phyloP scores from a whole-genome alignment of 2,113 vertebrate species.

The Epinephelus moara region DNA sequence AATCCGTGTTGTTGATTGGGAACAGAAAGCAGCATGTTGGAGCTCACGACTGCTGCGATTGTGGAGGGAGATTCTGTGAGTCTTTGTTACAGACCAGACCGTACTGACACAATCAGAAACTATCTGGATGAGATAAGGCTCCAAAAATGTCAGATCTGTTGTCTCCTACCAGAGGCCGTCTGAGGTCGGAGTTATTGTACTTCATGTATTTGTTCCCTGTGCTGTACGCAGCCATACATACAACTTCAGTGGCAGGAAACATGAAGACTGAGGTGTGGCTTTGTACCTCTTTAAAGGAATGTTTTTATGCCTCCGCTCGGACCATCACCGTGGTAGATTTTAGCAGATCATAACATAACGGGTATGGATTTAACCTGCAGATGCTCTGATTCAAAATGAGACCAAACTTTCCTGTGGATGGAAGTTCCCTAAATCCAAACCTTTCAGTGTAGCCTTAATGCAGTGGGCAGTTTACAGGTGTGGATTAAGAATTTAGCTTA shows the following conservation, averaged over 20 bases:
- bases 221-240: neutral
- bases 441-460: too few species aligned
- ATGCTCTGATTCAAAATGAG: too few species aligned
- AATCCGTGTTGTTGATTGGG: slow-evolving; percentile 9
- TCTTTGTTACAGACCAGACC: slow-evolving; percentile 58
- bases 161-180: slow-evolving; percentile 8
- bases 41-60: slow-evolving; percentile 34
- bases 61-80: slow-evolving; percentile 24
- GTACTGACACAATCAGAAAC: slow-evolving; percentile 45
- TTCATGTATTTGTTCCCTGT: neutral
- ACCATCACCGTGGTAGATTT: too few species aligned
- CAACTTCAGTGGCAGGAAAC: neutral
- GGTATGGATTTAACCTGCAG: too few species aligned
- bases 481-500: too few species aligned
- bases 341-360: too few species aligned
- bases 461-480: too few species aligned
- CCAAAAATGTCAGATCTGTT: slow-evolving; percentile 12
- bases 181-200: neutral
- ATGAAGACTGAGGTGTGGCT: neutral
- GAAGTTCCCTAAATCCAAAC: too few species aligned
- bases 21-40: slow-evolving; percentile 49
- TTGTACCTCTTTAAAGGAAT: neutral
- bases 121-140: slow-evolving; percentile 46
- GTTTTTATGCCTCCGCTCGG: too few species aligned
- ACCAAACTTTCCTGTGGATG: too few species aligned